phyloP scores from a whole-genome alignment of 2,113 vertebrate genomes.

The Mus spicilegus region DNA sequence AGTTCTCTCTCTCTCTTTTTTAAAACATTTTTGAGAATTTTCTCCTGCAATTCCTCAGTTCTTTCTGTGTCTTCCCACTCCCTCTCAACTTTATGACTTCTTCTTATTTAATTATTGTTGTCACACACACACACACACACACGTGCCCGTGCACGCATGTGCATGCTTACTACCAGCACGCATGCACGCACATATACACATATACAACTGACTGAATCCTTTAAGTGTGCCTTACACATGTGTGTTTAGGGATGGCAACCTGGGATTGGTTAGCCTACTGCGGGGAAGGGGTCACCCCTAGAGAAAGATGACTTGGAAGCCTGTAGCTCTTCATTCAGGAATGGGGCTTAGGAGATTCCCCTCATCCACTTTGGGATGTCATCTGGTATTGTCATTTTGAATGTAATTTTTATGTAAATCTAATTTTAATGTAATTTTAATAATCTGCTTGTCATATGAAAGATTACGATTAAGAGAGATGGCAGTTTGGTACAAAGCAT shows the following conservation, averaged over 20 bases:
- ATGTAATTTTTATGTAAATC: not conserved
- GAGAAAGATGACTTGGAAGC: not conserved
- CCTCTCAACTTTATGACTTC: not conserved
- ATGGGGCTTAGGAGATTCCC: not conserved
- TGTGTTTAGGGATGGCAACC: not conserved
- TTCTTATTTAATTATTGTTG: not conserved
- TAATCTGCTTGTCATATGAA: not conserved
- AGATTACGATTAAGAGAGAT: not conserved
- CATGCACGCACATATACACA: too few relatives aligned
- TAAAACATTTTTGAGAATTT: not conserved
- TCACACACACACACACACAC: not conserved
- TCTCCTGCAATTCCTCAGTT: not conserved
- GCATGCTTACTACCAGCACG: too few relatives aligned
- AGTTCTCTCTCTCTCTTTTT: not conserved
- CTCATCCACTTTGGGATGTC: not conserved
- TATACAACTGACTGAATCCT: not conserved
- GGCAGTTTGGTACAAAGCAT: not conserved
- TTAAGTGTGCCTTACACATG: not conserved
- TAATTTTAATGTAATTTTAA: not conserved
- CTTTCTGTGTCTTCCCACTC: not conserved
- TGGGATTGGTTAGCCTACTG: not conserved
- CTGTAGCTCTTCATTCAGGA: not conserved
- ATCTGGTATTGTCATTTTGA: not conserved
- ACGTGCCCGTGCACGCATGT: too few relatives aligned
- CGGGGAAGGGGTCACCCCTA: accelerated